These are phyloP conservation scores for Tetrapedia diversipes DNA, from an alignment of 2,888 invertebrate species.

Conservation along the genomic window DNA sequence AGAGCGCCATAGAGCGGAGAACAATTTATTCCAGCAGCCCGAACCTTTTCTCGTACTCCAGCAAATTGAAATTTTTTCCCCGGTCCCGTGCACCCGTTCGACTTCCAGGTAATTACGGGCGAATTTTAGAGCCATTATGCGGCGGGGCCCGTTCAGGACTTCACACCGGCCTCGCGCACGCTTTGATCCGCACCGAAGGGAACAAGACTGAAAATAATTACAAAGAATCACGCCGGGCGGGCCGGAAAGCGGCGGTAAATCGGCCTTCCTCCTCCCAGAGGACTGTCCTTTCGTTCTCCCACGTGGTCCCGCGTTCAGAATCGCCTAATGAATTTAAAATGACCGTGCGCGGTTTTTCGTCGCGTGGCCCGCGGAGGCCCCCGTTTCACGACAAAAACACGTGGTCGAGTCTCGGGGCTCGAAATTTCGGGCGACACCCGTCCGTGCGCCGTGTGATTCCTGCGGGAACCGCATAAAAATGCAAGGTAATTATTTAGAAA, in stretches of 20 bases:
- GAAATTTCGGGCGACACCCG: conserved; percentile 47
- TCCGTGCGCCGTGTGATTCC: neutral
- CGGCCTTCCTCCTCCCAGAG: conserved; percentile 50
- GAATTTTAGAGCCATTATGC: conserved; percentile 56
- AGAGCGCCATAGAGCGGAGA: neutral
- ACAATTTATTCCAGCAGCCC: conserved; percentile 33
- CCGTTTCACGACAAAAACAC: conserved; percentile 11
- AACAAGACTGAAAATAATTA: conserved; percentile 57
- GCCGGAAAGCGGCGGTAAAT: conserved; percentile 63
- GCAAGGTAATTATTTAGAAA: too few species aligned
- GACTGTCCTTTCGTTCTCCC: too few species aligned
- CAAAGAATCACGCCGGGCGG: conserved; percentile 48
- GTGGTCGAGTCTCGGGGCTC: too few species aligned
- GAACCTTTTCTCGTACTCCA: conserved; percentile 23
- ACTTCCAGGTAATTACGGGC: conserved; percentile 43
- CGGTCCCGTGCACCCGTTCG: conserved; percentile 5
- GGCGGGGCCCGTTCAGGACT: conserved; percentile 32
- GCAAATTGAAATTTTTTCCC: conserved; percentile 54
- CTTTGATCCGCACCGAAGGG: conserved; percentile 52
- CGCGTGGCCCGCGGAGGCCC: conserved; percentile 2
- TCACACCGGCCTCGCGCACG: conserved; percentile 42
- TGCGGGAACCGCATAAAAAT: conserved; percentile 65
- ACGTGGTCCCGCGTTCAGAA: conserved; percentile 65
- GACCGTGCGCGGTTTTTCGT: conserved; percentile 66
- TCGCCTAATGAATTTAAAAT: conserved; percentile 79